Conservation (phyloP, 2,888 invertebrate species). For the Sabellastarte sp. region DNA sequence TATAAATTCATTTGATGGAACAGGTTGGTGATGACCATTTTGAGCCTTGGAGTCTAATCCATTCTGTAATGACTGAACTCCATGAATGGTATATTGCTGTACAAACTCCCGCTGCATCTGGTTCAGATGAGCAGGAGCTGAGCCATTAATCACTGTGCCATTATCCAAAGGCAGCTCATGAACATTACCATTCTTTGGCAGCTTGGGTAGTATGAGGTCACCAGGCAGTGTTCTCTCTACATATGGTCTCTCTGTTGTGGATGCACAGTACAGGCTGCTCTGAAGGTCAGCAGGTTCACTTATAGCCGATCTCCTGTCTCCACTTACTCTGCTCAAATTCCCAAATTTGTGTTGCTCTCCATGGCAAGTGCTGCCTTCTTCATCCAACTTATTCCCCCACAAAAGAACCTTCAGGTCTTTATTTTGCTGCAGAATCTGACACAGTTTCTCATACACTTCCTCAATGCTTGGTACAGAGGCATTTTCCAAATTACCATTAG, state of each 20-base stretch:
- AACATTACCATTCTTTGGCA: neutral
- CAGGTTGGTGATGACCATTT: too few relatives aligned
- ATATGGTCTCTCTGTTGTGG: neutral
- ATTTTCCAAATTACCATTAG: neutral
- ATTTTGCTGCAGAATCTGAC: constrained; percentile 48
- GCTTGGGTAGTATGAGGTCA: too few relatives aligned
- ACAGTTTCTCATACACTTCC: constrained; percentile 41
- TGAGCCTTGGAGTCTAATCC: neutral
- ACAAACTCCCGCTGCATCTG: neutral
- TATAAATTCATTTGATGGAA: too few relatives aligned
- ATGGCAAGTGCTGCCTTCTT: constrained; percentile 3
- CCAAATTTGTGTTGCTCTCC: neutral
- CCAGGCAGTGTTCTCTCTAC: too few relatives aligned
- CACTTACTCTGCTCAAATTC: too few relatives aligned
- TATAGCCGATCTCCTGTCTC: too few relatives aligned
- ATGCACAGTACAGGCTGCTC: too few relatives aligned
- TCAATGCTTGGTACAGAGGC: constrained; percentile 9
- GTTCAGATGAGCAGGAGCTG: neutral
- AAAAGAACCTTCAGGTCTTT: constrained; percentile 52
- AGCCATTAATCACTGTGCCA: neutral
- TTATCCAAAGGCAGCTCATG: neutral
- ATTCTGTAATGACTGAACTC: neutral
- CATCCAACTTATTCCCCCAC: constrained; percentile 51
- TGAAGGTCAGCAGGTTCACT: neutral
- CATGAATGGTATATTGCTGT: neutral